Percentiles rank a stretch among this genome's conserved stretches.
Evolutionary conservation across 2,113 vertebrate species (phyloP).

Genomic region (Gymnogyps californianus): DNA sequence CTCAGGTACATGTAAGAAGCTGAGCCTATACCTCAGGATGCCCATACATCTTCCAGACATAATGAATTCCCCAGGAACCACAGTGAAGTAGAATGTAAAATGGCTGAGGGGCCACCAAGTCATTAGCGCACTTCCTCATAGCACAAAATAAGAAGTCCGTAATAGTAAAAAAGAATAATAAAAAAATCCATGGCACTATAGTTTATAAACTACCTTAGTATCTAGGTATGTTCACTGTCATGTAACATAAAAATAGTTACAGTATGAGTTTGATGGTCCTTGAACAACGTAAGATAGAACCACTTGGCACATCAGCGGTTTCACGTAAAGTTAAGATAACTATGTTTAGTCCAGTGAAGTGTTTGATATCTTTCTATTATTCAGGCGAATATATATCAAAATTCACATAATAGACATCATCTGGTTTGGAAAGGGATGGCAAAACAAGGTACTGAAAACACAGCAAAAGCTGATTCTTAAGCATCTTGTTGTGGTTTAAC

Average conservation of each 20-base stretch:
- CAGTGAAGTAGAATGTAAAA: neutral
- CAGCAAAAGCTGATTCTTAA: neutral
- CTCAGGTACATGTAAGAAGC: neutral
- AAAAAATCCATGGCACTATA: neutral
- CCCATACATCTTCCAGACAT: neutral
- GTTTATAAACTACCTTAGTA: neutral
- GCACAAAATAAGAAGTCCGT: neutral
- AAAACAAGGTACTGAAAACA: neutral
- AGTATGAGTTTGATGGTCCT: neutral
- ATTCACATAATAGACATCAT: neutral
- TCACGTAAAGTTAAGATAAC: neutral
- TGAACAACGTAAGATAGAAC: neutral
- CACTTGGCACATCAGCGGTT: neutral
- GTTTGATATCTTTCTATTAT: neutral
- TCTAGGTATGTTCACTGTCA: neutral
- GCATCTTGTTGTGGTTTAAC: too few species aligned
- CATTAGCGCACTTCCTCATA: fast-evolving
- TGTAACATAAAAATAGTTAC: neutral
- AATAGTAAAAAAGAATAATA: neutral
- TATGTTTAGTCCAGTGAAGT: neutral
- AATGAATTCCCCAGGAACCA: neutral
- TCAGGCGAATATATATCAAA: neutral
- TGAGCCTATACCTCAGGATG: neutral
- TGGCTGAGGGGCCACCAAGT: neutral
- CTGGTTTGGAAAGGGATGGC: neutral